Base-by-base conservation (phyloP, 2,888 invertebrate genomes). In the Barypeithes pellucidus region DNA sequence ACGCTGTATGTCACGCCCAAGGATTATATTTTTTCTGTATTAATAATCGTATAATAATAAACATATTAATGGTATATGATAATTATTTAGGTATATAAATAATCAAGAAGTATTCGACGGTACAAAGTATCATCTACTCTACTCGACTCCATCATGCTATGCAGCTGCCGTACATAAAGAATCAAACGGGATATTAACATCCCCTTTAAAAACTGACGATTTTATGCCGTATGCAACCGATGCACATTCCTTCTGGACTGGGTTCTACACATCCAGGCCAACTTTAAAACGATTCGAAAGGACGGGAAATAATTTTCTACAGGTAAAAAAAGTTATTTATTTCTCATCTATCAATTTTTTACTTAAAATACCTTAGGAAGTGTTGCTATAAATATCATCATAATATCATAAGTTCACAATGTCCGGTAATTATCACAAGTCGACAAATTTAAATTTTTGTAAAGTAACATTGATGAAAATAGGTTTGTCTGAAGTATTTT, bases 181-280 rank as follows among this genome's bases (percentile, higher is more conserved):
- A 0, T 72, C 67, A 1, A 50, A 68, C n/a, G 77, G 76, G 8
- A 88, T 90, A 12, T 86, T 91, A 16, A 89, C 89, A 0, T 90
- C 94, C 85, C 88, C 93, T 0, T 89, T 88, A 0, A 96, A 96
- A 84, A 87, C 87, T 0, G 95, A 96, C 79, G 97, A 97, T 82
- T 97, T 96, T 88, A 95, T 97, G 84, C 97, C 97, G 0, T 97
- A 95, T 85, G 94, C 95, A 2, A 92, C 92, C 67, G 93, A 93
- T 81, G 88, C 91, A 0, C 92, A 95, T 79, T 89, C 94, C 0
- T 98, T 92, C 82, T 99, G 98, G 98, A 95, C 97, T 0, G 98
- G 98, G 0, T 96, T 94, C 81, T 96, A 91, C 81, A 92, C 93
- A 0, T 95, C 95, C 0, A 88, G 95, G 9, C 95, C 95, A 0